Evolutionary conservation across 1,140 invertebrate genomes (phyloP).

Genomic region (Drosophila paulistorum): DNA sequence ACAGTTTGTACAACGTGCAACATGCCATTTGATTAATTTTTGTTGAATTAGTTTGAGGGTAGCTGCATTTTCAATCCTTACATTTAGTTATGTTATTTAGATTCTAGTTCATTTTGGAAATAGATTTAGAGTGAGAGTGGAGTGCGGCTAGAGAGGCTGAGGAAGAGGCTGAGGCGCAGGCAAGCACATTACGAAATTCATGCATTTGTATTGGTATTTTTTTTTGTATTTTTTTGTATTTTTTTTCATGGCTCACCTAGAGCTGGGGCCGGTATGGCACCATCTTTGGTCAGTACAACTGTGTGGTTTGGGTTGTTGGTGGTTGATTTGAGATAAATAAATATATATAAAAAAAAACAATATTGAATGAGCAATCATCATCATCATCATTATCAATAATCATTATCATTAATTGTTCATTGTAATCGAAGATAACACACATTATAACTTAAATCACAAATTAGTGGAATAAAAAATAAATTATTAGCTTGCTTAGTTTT

Average conservation of each 20-base stretch:
- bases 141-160: not conserved
- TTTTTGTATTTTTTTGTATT: slow-evolving; percentile 1
- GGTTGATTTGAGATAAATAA: slow-evolving; percentile 72
- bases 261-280: slow-evolving; percentile 89
- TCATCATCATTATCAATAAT: slow-evolving; percentile 47
- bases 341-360: slow-evolving; percentile 65
- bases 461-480: slow-evolving; percentile 11
- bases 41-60: too few species aligned
- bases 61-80: too few species aligned
- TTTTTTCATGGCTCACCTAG: slow-evolving; percentile 84
- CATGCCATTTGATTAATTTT: slow-evolving; percentile 47
- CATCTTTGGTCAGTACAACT: slow-evolving; percentile 90
- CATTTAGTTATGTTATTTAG: too few species aligned
- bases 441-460: slow-evolving; percentile 49
- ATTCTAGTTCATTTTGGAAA: not conserved
- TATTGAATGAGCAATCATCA: slow-evolving; percentile 44
- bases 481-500: slow-evolving; percentile 31
- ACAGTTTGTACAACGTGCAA: slow-evolving; percentile 61
- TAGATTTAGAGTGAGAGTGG: not conserved
- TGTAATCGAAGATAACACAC: slow-evolving; percentile 41
- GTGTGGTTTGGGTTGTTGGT: slow-evolving; percentile 61
- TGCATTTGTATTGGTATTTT: slow-evolving; percentile 25
- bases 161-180: slow-evolving; percentile 31
- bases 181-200: slow-evolving; percentile 30
- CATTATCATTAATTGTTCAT: slow-evolving; percentile 51